Conservation (phyloP, 2,113 vertebrate species). For the Sceloporus undulatus region DNA sequence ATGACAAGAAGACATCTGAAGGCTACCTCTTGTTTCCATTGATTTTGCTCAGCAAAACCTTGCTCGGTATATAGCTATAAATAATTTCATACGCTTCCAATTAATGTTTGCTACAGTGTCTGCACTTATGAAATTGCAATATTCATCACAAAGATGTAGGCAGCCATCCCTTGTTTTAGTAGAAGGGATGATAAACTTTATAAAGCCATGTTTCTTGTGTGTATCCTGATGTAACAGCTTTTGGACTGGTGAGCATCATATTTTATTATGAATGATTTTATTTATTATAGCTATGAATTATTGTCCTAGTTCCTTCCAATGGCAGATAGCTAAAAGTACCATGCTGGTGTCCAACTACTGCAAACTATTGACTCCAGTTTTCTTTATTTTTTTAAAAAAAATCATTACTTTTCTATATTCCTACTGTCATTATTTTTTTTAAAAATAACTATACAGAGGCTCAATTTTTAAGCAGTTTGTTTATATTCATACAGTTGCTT, state of each 20-base stretch:
- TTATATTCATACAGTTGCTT: background rate
- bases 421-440: background rate
- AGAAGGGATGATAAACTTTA: conserved; percentile 5
- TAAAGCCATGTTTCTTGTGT: conserved; percentile 33
- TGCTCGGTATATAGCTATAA: conserved; percentile 2
- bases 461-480: background rate
- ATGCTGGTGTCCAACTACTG: background rate
- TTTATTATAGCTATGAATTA: conserved; percentile 17
- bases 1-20: conserved; percentile 1
- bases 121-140: conserved; percentile 57
- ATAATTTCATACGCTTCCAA: conserved; percentile 36
- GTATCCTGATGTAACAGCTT: conserved; percentile 16
- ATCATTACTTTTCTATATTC: background rate
- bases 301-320: conserved; percentile 4
- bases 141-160: conserved; percentile 52
- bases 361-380: background rate
- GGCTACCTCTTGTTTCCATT: conserved; percentile 21
- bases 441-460: background rate
- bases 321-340: background rate
- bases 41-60: conserved; percentile 2
- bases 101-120: conserved; percentile 41
- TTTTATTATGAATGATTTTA: conserved; percentile 34
- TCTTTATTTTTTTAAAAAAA: background rate
- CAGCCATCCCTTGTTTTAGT: conserved; percentile 40
- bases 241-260: background rate